Percentiles rank a stretch among this genome's conserved stretches.
Evolutionary conservation across 1,140 invertebrate species (phyloP).

Genomic region (Parasteatoda tepidariorum): DNA sequence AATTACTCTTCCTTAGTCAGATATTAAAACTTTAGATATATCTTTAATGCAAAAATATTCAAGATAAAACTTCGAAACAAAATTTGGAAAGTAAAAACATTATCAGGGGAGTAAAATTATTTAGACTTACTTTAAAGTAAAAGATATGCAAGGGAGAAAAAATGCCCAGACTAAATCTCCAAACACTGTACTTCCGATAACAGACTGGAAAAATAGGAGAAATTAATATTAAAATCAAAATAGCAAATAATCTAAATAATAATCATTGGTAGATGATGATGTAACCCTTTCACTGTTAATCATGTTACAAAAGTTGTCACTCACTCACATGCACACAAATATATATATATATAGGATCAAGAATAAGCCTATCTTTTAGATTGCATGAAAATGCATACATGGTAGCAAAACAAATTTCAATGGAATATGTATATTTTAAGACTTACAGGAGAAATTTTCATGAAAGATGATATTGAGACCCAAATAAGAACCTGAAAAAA

Average conservation of each 20-base stretch:
- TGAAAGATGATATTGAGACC: constrained; percentile 21
- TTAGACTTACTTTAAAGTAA: constrained; percentile 36
- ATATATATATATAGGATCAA: too few relatives aligned
- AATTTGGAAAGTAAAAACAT: neutral
- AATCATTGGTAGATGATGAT: neutral
- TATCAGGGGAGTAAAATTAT: too few relatives aligned
- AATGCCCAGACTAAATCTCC: constrained; percentile 37
- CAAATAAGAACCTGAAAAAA: constrained; percentile 38
- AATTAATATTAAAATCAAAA: neutral
- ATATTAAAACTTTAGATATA: too few relatives aligned
- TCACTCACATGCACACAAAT: too few relatives aligned
- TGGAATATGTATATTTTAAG: too few relatives aligned
- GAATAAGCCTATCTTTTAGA: too few relatives aligned
- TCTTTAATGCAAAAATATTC: too few relatives aligned
- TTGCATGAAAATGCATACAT: too few relatives aligned
- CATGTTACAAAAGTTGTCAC: too few relatives aligned
- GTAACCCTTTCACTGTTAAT: neutral
- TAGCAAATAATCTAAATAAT: neutral
- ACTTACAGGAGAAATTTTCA: constrained; percentile 47
- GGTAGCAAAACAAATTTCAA: too few relatives aligned
- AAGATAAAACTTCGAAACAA: neutral
- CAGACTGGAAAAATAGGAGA: constrained; percentile 20
- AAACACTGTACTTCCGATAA: constrained; percentile 27
- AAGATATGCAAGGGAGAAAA: constrained; percentile 24
- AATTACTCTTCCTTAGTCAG: too few relatives aligned